Conservation (phyloP, 2,113 vertebrate genomes). For the Bos javanicus region DNA sequence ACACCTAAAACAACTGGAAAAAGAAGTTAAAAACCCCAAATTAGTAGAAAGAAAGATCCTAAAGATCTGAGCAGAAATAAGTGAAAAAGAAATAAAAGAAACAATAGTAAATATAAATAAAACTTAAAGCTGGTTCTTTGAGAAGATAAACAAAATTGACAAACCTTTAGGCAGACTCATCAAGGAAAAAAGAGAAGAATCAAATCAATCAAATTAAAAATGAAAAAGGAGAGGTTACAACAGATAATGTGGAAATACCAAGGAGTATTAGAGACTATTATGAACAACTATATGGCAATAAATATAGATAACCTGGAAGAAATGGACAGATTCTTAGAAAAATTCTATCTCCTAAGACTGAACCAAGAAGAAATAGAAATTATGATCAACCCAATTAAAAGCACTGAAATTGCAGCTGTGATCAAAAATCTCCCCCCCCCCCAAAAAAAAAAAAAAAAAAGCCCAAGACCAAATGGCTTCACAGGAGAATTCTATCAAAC, state of each 20-base stretch:
- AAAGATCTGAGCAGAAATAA: neutral
- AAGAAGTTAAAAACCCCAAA: neutral
- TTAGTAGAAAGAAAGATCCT: neutral
- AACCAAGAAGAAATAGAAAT: too few species aligned
- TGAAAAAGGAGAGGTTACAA: neutral
- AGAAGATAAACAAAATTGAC: neutral
- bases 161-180: neutral
- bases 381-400: too few species aligned
- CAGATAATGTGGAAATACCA: neutral
- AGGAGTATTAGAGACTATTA: too few species aligned
- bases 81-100: neutral
- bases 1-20: neutral
- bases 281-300: too few species aligned
- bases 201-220: neutral
- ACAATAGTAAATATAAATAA: neutral
- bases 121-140: neutral
- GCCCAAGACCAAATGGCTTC: too few species aligned
- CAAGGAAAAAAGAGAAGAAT: neutral
- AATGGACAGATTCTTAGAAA: too few species aligned
- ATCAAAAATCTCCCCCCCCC: too few species aligned
- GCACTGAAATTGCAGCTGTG: too few species aligned
- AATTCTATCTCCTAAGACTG: too few species aligned
- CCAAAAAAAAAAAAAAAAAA: too few species aligned
- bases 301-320: too few species aligned
- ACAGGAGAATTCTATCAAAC: too few species aligned